Base-by-base conservation (phyloP, 2,888 invertebrate genomes). In the Stenchaetothrips biformis region DNA sequence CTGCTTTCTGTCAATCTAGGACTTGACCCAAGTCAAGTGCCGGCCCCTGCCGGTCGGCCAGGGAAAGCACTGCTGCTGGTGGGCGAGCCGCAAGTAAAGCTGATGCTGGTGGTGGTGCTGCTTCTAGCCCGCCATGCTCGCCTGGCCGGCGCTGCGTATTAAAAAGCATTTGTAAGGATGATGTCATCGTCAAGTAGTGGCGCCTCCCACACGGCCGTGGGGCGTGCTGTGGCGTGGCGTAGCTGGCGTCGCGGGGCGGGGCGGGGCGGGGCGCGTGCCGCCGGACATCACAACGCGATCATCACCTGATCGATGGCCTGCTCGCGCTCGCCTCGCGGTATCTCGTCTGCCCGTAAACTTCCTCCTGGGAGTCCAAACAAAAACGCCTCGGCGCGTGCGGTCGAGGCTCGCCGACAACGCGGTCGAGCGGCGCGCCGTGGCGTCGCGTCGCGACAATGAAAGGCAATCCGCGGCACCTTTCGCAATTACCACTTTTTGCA, bases 161-260 rank as follows among this genome's bases (percentile, higher is more conserved):
- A 74, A 74, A 74, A 74, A 74, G 25, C 67, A 74, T 74, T 74
- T 25, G 67, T 74, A 21, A 74, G 67, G 67, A 25, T 74, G 67
- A 74, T 74, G 67, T 74, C 67, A 74, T 74, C 67, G 67, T 21
- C 67, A 74, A n/a, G 67, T 25, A 25, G 67, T 25, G 67, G 67
- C 67, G 67, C 67, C 67, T 74, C 67, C 67, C 67, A 74, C 67
- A 74, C 25, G 67, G 21, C 67, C 37, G 67, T 25, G 67, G n/a
- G 7, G n/a, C 37, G 37, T 37, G 37, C 37, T 37, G 37, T 37
- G 37, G 37, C 37, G 37, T 37, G 37, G 37, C 37, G 37, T 37
- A 37, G 37, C 37, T 59, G 18, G 59, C 16, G 59, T 21, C 67
- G 67, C 21, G 67, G 67, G 21, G 67, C 67, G 25, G 21, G 67